phyloP scores from a whole-genome alignment of 2,113 vertebrate species.

The Tragulus kanchil region DNA sequence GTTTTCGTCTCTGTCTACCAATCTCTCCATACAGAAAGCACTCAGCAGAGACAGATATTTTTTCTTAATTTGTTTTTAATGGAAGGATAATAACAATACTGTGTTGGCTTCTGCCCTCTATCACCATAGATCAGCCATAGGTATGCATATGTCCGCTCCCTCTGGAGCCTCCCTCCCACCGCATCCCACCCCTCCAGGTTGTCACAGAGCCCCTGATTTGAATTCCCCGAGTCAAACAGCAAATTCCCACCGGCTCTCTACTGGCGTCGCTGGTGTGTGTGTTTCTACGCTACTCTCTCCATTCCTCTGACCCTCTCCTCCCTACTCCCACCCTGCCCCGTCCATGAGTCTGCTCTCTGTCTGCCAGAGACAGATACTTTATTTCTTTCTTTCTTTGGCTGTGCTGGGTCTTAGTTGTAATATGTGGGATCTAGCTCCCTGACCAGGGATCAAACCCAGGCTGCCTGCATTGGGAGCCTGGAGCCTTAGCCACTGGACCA shows the following conservation, averaged over 20 bases:
- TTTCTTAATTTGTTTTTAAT: neutral
- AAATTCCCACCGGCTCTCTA: neutral
- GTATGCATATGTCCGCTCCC: neutral
- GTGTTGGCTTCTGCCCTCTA: neutral
- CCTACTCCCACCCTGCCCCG: neutral
- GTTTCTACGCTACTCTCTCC: neutral
- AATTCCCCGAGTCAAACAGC: neutral
- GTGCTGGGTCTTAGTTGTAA: too few relatives aligned
- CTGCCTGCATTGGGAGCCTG: too few relatives aligned
- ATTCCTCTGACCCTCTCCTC: neutral
- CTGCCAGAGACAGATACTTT: neutral
- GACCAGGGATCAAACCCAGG: too few relatives aligned
- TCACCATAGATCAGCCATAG: neutral
- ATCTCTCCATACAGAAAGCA: neutral
- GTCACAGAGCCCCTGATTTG: neutral
- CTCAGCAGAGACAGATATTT: constrained; percentile 23
- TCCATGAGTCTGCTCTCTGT: neutral
- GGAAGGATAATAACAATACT: neutral
- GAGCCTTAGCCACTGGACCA: too few relatives aligned
- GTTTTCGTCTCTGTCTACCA: neutral
- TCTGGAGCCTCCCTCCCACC: neutral
- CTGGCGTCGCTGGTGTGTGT: neutral
- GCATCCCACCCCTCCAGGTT: neutral
- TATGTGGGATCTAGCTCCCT: too few relatives aligned
- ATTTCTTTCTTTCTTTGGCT: too few relatives aligned